These are phyloP conservation scores for Mechanitis messenoides DNA, from an alignment of 2,888 invertebrate genomes.

Conservation along the genomic window DNA sequence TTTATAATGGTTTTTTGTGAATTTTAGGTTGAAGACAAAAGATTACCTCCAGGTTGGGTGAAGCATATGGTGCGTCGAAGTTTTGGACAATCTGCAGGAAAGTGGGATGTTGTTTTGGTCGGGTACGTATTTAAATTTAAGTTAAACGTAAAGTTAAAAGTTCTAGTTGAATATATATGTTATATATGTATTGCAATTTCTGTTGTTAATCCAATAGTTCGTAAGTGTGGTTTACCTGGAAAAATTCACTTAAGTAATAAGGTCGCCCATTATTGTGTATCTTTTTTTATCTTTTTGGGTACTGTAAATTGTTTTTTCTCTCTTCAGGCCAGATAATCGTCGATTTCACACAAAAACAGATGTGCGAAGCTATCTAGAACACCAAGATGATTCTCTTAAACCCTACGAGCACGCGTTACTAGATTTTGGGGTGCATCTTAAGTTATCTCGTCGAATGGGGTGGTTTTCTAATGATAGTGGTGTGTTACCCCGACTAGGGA, in stretches of 20 bases:
- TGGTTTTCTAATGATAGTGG: slow-evolving; percentile 51
- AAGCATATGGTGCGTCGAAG: slow-evolving; percentile 86
- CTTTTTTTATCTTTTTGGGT: too few relatives aligned
- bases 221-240: too few relatives aligned
- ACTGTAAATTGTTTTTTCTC: neutral
- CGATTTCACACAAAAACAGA: slow-evolving; percentile 66
- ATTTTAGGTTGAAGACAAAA: slow-evolving; percentile 81
- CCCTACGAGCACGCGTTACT: slow-evolving; percentile 49
- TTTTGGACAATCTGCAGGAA: slow-evolving; percentile 82
- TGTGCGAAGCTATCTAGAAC: slow-evolving; percentile 57
- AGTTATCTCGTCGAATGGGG: slow-evolving; percentile 62
- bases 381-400: slow-evolving; percentile 36
- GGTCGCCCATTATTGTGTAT: too few relatives aligned
- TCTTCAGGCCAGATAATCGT: slow-evolving; percentile 57
- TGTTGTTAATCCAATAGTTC: too few relatives aligned
- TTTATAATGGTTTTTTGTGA: neutral
- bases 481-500: slow-evolving; percentile 44
- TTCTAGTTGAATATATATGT: too few relatives aligned
- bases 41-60: slow-evolving; percentile 85
- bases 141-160: too few relatives aligned
- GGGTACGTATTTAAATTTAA: slow-evolving; percentile 55
- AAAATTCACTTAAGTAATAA: too few relatives aligned
- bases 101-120: slow-evolving; percentile 88
- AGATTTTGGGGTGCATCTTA: slow-evolving; percentile 68
- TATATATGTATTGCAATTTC: too few relatives aligned